A percentile compares a stretch with the other conserved stretches of the same genome.
Evolutionary conservation across 1,140 invertebrate genomes (phyloP).

Genomic region (Scylla paramamosain): DNA sequence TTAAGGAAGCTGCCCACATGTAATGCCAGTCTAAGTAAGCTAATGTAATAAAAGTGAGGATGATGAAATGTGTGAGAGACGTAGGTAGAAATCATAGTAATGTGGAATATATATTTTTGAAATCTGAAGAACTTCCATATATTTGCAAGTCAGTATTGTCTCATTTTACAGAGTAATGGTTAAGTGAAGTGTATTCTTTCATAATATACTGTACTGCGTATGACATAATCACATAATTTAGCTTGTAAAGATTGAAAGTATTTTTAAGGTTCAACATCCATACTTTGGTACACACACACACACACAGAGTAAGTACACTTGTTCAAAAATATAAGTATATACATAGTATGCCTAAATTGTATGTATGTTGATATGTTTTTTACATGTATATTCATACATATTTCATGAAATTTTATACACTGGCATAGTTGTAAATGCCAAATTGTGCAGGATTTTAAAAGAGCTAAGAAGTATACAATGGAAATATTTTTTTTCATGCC

Average conservation of each 20-base stretch:
- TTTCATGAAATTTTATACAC: not conserved
- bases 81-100: not conserved
- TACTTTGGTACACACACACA: too few species aligned
- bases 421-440: not conserved
- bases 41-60: not conserved
- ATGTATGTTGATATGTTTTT: not conserved
- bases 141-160: slow-evolving; percentile 14
- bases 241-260: not conserved
- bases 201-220: slow-evolving; percentile 1
- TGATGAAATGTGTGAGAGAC: not conserved
- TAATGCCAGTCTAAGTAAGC: not conserved
- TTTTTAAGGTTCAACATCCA: not conserved
- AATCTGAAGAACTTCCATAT: not conserved
- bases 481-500: too few species aligned
- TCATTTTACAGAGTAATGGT: not conserved
- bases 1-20: too few species aligned
- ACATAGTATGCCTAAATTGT: not conserved
- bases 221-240: slow-evolving; percentile 14
- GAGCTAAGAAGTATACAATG: too few species aligned
- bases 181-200: not conserved
- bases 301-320: not conserved
- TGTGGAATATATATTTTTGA: slow-evolving; percentile 1
- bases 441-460: not conserved
- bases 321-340: not conserved
- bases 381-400: not conserved